Base-by-base conservation (phyloP, 2,888 invertebrate genomes). In the Andrena marginata region DNA sequence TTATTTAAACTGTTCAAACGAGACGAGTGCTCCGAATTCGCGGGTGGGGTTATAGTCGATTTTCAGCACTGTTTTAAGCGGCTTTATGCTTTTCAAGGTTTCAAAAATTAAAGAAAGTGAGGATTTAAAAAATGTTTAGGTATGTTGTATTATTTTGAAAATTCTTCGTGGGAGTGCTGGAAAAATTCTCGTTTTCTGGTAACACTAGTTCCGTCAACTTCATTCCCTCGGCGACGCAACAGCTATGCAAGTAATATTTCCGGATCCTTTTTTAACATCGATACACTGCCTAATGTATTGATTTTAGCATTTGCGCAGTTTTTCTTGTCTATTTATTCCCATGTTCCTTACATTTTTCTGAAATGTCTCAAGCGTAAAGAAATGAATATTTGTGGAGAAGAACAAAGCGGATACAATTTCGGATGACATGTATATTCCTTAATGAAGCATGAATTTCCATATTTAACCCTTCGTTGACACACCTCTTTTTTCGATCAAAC, bases 181-280 rank as follows among this genome's bases (percentile, higher is more conserved):
- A 49, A 65, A 49, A 31, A 13, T 67, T 49, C 20, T 20, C 29
- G 16, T 67, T 29, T n/a, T 31, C 31, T 51, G 51, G 20, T 29
- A 13, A 29, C 49, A 65, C 2, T 49, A 67, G 10, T 51, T 67
- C 13, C 51, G 20, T 20, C 20, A 20, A 67, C 2, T 48, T 49
- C n/a, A n/a, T 29, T 48, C 20, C 67, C 23, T 48, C 31, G 31
- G 16, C 67, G 67, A 49, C 31, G 29, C 31, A 20, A 51, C 29
- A 67, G 6, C 49, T 26, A 29, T 59, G 16, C 16, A 13, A 29
- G 13, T 0, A 51, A n/a, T 48, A 51, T 49, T 67, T 67, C 13
- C n/a, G 20, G 49, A 51, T 49, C 31, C 67, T 31, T 48, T 49
- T 67, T 51, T 51, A 48, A 49, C 31, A 13, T 48, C 48, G 48